These are phyloP conservation scores for Cydia pomonella DNA, from an alignment of 1,140 invertebrate species.

Conservation along the genomic window DNA sequence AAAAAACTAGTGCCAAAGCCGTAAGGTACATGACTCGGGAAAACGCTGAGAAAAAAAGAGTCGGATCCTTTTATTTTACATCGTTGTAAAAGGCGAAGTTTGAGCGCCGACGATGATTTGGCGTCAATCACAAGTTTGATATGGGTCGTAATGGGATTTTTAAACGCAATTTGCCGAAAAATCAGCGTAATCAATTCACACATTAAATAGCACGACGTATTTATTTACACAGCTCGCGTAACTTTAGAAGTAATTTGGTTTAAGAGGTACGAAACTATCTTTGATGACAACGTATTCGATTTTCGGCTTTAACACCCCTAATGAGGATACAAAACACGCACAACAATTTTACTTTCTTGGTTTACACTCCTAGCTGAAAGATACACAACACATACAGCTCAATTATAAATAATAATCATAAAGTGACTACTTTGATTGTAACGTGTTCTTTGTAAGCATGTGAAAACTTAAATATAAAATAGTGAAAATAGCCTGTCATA, in stretches of 20 bases:
- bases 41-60: neutral
- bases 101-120: conserved; percentile 50
- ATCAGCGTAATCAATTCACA: conserved; percentile 38
- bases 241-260: neutral
- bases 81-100: conserved; percentile 50
- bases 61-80: conserved; percentile 31
- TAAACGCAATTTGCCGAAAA: conserved; percentile 52
- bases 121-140: conserved; percentile 56
- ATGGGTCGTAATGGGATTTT: conserved; percentile 55
- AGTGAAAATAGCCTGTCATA: neutral
- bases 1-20: no score
- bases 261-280: neutral
- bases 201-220: neutral
- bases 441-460: no score
- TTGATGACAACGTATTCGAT: no score
- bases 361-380: no score
- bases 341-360: no score
- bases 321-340: no score
- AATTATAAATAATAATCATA: no score
- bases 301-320: no score
- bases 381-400: no score
- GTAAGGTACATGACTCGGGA: neutral
- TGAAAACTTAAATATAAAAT: neutral
- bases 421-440: no score
- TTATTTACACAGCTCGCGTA: neutral